phyloP scores from a whole-genome alignment of 1,140 invertebrate species.

The Drosophila simulans region DNA sequence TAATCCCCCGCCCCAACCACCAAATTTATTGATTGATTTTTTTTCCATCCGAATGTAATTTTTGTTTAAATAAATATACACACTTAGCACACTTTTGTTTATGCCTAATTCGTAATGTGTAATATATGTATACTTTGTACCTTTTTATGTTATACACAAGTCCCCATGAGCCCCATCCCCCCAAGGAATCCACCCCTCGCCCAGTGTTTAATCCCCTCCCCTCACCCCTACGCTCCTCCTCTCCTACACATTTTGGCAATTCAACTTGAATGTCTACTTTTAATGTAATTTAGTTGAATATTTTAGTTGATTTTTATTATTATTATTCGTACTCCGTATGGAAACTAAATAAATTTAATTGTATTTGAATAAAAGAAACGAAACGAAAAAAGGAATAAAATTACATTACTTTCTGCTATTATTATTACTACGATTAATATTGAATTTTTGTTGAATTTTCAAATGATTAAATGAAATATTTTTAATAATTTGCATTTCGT shows the following conservation, averaged over 20 bases:
- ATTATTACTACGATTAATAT: constrained; percentile 80
- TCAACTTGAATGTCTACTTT: constrained; percentile 70
- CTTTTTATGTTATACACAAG: constrained; percentile 65
- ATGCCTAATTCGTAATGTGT: constrained; percentile 74
- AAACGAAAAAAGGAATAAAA: constrained; percentile 60
- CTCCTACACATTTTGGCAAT: constrained; percentile 59
- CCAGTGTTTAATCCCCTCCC: constrained; percentile 53
- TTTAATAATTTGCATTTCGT: constrained; percentile 62
- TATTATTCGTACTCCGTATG: constrained; percentile 68
- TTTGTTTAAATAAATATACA: constrained; percentile 51
- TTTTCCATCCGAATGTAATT: constrained; percentile 25
- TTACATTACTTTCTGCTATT: constrained; percentile 74
- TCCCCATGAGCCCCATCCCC: constrained; percentile 4
- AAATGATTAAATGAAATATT: constrained; percentile 83
- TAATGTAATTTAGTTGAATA: constrained; percentile 84
- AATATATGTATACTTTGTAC: constrained; percentile 80
- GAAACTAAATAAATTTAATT: constrained; percentile 79
- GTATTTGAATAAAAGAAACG: constrained; percentile 52
- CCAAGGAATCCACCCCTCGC: constrained; percentile 38
- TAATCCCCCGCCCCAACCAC: background rate
- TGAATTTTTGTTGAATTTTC: constrained; percentile 84
- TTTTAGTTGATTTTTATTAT: constrained; percentile 84
- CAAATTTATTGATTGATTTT: constrained; percentile 51
- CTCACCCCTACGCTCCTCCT: constrained; percentile 10
- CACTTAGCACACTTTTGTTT: constrained; percentile 76